Conservation (phyloP, 2,888 invertebrate species). For the Aspidiotus destructor region DNA sequence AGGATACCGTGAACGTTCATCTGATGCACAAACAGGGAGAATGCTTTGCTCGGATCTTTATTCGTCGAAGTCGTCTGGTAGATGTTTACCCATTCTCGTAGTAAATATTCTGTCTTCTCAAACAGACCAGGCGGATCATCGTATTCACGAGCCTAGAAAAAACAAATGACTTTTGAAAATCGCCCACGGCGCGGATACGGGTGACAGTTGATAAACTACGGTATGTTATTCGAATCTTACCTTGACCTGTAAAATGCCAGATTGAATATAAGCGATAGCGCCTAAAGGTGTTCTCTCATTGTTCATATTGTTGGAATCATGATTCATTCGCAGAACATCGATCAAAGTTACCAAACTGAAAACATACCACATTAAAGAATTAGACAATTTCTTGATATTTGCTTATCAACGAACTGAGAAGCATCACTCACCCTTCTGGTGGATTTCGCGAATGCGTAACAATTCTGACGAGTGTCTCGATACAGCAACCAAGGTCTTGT, state of each 20-base stretch:
- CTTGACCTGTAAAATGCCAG: slow-evolving; percentile 75
- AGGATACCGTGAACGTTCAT: slow-evolving; percentile 94
- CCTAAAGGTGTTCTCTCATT: slow-evolving; percentile 67
- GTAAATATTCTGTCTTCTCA: slow-evolving; percentile 86
- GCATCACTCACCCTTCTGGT: slow-evolving; percentile 60
- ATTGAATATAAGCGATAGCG: slow-evolving; percentile 81
- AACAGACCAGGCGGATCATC: slow-evolving; percentile 88
- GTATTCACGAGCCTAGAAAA: slow-evolving; percentile 64
- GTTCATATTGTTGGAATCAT: slow-evolving; percentile 47
- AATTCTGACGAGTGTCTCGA: slow-evolving; percentile 71
- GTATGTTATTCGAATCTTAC: slow-evolving; percentile 28
- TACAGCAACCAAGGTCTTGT: slow-evolving; percentile 74
- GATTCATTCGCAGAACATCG: slow-evolving; percentile 66
- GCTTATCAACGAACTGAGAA: neutral
- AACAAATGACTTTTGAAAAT: neutral
- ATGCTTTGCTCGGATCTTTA: slow-evolving; percentile 80
- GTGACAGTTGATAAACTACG: neutral
- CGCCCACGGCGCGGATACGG: neutral
- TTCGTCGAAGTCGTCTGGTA: slow-evolving; percentile 65
- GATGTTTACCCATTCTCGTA: slow-evolving; percentile 91
- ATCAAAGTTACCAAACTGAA: slow-evolving; percentile 60
- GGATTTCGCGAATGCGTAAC: slow-evolving; percentile 64
- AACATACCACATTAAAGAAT: slow-evolving; percentile 9
- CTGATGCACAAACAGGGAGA: slow-evolving; percentile 83
- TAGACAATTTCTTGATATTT: slow-evolving; percentile 1